Conservation (phyloP, 2,797 vertebrate genomes). For the Hypotaenidia okinawae region DNA sequence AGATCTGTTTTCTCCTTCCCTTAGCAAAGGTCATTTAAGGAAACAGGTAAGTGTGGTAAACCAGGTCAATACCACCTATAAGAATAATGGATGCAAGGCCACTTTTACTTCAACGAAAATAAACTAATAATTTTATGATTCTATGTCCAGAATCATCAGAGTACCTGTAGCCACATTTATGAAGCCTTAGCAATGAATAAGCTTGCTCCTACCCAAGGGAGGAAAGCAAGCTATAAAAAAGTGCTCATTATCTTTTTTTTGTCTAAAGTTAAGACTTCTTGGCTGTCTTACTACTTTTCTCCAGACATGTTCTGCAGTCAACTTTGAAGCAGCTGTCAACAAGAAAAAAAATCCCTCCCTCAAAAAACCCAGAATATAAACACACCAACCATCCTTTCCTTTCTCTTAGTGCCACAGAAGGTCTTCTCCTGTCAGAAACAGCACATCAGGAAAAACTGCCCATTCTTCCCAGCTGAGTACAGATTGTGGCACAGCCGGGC, state of each 20-base stretch:
- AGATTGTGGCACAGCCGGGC: background rate
- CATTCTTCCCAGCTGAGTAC: accelerated
- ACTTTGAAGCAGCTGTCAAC: background rate
- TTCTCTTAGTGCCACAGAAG: background rate
- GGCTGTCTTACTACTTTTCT: background rate
- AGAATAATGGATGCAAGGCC: accelerated
- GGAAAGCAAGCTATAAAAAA: background rate
- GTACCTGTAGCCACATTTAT: background rate
- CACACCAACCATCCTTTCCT: background rate
- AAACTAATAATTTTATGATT: background rate
- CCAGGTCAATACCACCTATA: background rate
- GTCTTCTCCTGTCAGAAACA: accelerated
- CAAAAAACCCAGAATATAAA: no score
- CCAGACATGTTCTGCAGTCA: background rate
- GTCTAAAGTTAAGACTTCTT: background rate
- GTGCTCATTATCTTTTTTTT: background rate
- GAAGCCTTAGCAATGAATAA: background rate
- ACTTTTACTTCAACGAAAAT: accelerated
- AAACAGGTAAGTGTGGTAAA: background rate
- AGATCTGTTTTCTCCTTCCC: background rate
- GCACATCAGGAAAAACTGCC: no score
- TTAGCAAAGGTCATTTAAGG: background rate
- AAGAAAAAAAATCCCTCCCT: background rate
- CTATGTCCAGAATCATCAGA: background rate
- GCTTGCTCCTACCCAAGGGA: background rate